Conservation (phyloP, 2,797 vertebrate genomes). For the Sebastes cheni region DNA sequence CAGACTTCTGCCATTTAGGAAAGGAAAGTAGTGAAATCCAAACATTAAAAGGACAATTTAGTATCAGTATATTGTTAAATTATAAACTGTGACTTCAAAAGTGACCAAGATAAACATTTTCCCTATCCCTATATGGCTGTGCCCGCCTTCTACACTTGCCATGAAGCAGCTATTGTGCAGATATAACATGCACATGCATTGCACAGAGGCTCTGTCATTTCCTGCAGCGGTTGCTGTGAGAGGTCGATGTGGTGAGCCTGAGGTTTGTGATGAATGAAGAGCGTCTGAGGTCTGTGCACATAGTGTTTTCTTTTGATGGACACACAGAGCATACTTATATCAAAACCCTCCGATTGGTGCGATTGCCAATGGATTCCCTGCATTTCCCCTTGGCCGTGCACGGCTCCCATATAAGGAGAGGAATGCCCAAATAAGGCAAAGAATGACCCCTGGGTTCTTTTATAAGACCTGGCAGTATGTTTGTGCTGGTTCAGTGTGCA, state of each 20-base stretch:
- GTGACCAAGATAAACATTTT: not conserved
- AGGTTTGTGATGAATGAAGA: slow-evolving; percentile 41
- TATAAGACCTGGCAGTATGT: slow-evolving; percentile 53
- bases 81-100: not conserved
- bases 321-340: slow-evolving; percentile 46
- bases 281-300: slow-evolving; percentile 31
- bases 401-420: slow-evolving; percentile 71
- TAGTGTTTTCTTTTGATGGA: slow-evolving; percentile 43
- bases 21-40: not conserved
- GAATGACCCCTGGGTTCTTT: slow-evolving; percentile 63
- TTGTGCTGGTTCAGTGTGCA: slow-evolving; percentile 45
- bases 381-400: slow-evolving; percentile 63
- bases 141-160: not conserved
- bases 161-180: slow-evolving; percentile 16
- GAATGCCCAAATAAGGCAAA: slow-evolving; percentile 64
- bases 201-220: slow-evolving; percentile 50
- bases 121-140: not conserved
- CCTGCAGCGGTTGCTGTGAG: slow-evolving; percentile 34
- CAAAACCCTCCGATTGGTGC: slow-evolving; percentile 46
- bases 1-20: not conserved
- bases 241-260: slow-evolving; percentile 23
- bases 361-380: slow-evolving; percentile 68
- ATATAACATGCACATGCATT: slow-evolving; percentile 24
- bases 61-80: not conserved
- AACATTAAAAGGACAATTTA: not conserved